These are phyloP conservation scores for Xestia sexstrigata DNA, from an alignment of 2,888 invertebrate species.

Conservation along the genomic window DNA sequence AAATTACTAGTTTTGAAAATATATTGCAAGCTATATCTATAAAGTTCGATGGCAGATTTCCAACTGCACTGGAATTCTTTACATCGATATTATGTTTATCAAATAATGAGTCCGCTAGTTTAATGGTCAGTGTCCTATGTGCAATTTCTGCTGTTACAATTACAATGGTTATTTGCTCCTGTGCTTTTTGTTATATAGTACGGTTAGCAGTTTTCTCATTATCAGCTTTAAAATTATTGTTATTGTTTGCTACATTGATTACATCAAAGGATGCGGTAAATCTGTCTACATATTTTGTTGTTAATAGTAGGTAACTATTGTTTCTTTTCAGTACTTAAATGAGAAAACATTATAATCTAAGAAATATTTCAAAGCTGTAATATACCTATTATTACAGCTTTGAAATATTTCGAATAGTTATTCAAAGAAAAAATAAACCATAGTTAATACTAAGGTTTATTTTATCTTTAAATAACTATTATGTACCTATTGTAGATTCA, in stretches of 20 bases:
- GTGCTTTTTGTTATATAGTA: conserved; percentile 24
- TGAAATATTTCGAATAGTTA: too few relatives aligned
- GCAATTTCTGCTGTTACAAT: conserved; percentile 24
- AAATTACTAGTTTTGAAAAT: conserved; percentile 52
- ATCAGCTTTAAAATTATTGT: background rate
- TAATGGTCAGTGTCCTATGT: conserved; percentile 28
- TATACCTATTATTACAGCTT: too few relatives aligned
- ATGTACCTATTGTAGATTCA: background rate
- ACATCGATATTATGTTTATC: conserved; percentile 50
- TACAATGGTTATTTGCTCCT: conserved; percentile 26
- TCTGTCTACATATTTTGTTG: conserved; percentile 4
- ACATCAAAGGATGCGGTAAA: background rate
- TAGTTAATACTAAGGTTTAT: background rate
- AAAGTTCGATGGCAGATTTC: conserved; percentile 57
- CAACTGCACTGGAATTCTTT: conserved; percentile 59
- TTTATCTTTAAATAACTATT: background rate
- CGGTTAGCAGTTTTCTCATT: conserved; percentile 14
- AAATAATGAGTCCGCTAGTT: conserved; percentile 54
- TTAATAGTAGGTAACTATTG: background rate
- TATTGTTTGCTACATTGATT: conserved; percentile 33
- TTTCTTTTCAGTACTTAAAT: background rate
- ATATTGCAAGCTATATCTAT: conserved; percentile 43
- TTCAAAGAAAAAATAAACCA: too few relatives aligned
- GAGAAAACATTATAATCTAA: background rate
- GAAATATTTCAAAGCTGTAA: background rate